These are phyloP conservation scores for Xylota segnis DNA, from an alignment of 2,888 invertebrate species.

Conservation along the genomic window DNA sequence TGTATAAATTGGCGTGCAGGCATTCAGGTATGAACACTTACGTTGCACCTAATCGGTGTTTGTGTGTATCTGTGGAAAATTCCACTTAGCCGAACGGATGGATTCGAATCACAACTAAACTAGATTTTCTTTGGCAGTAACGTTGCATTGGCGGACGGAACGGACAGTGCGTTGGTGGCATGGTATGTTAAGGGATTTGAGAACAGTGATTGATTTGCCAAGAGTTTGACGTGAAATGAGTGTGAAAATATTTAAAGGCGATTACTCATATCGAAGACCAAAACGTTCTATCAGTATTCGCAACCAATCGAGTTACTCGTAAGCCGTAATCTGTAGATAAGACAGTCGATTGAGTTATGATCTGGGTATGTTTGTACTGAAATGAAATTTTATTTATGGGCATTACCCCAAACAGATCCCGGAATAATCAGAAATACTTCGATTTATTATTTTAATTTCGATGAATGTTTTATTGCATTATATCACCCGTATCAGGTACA, in stretches of 20 bases:
- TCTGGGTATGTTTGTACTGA: not conserved
- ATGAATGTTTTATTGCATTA: not conserved
- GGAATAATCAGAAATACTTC: not conserved
- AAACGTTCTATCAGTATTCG: not conserved
- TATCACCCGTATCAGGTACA: not conserved
- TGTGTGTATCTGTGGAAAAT: conserved; percentile 12
- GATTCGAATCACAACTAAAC: conserved; percentile 6
- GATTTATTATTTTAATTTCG: not conserved
- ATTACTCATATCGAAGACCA: not conserved
- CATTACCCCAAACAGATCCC: not conserved
- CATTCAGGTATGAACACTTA: not conserved
- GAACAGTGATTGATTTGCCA: not conserved
- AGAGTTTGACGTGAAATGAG: not conserved
- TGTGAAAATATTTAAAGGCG: not conserved
- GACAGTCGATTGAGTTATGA: conserved; percentile 6
- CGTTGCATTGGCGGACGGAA: not conserved
- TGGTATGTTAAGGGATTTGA: not conserved
- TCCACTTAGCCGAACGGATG: not conserved
- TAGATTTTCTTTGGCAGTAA: not conserved
- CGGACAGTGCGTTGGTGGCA: not conserved
- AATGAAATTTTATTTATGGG: conserved; percentile 1
- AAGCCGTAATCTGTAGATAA: not conserved
- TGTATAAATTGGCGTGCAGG: conserved; percentile 1
- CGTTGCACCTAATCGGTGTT: not conserved
- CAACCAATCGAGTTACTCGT: not conserved